Evolutionary conservation across 35 echinoderm and acorn worm species (phyloP), one percentile per base, ranked within the genome.

Genomic region (Stichopus chloronotus): DNA sequence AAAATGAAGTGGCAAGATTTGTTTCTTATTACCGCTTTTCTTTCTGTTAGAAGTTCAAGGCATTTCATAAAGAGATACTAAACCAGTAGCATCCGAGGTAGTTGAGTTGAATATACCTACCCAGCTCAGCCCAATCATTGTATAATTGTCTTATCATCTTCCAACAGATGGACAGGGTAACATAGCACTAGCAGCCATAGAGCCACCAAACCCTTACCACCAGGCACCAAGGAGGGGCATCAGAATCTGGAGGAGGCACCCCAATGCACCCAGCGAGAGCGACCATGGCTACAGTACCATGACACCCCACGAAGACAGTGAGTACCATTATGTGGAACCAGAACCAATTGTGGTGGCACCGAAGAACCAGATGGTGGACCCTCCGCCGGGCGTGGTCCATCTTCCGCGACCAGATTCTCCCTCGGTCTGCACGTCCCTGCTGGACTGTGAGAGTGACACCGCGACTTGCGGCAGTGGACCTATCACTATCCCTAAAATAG

Each of bases 261-360:
- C 93, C 4, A 90, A 91, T 55, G 93, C 97, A 11, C 96, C 96
- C 6, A 98, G 96, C 43, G 97, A 99, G 60, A 99, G 97, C 77
- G 97, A 99, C 86, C 97, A 99, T 69, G 97, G 97, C n/a, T 99
- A 99, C 93, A 99, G 97, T 88, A 99, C 97, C 56, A 99, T 99
- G 97, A 99, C 97, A n/a, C 97, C 97, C 14, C 97, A 99, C 57
- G 97, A 99, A 94, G 97, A 99, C 77, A 96, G 95, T 57, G 97
- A 99, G 78, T 99, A 99, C 79, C 95, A 96, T 20, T 96, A 99
- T 68, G 93, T 96, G 54, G 97, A 99, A 92, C 97, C 97, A 58
- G 96, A 98, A 86, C 96, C 96, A 4, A 94, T 96, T 9, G 92
- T 94, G 65, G 76, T 53, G 90, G 72, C 59, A 78, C 92, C 13